These are phyloP conservation scores for Mastomys coucha DNA, from an alignment of 2,113 vertebrate genomes.

Conservation along the genomic window DNA sequence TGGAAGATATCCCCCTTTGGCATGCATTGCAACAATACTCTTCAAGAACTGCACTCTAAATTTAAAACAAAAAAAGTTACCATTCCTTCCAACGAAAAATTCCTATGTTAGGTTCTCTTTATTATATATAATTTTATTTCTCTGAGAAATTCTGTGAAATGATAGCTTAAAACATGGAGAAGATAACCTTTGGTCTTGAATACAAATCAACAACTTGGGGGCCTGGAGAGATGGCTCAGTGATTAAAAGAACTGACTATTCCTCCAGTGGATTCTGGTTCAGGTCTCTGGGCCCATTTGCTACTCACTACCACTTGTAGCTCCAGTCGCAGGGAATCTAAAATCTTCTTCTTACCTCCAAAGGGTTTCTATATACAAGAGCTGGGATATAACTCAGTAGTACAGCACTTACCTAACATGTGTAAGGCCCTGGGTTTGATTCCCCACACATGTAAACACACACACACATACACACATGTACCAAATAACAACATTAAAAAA, in stretches of 20 bases:
- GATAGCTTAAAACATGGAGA: not conserved
- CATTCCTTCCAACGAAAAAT: not conserved
- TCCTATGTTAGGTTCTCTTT: not conserved
- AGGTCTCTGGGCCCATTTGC: not conserved
- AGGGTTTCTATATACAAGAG: not conserved
- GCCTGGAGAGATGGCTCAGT: not conserved
- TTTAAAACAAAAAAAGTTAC: not conserved
- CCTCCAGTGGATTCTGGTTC: not conserved
- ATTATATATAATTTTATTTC: slow-evolving; percentile 1
- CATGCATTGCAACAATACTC: not conserved
- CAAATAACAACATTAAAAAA: not conserved
- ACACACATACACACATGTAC: not conserved
- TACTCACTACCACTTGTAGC: not conserved
- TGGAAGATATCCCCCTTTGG: not conserved
- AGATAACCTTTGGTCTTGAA: not conserved
- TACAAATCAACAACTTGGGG: not conserved
- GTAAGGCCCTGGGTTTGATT: not conserved
- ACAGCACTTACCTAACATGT: not conserved
- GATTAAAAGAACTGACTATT: not conserved
- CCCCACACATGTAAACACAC: too few relatives aligned
- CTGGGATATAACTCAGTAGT: not conserved
- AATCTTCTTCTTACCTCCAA: too few relatives aligned
- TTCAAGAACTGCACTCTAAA: not conserved
- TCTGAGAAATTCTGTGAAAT: not conserved
- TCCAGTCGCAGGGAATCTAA: not conserved